phyloP scores from a whole-genome alignment of 2,113 vertebrate species.

The rat (Rattus norvegicus) region GRCr8 NC_086019.1:169996501-169997000 shows the following conservation, averaged over 20 bases:
- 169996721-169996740: slow-evolving; percentile 46
- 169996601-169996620: neutral
- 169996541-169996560: neutral
- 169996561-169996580: neutral
- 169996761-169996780: slow-evolving; percentile 37
- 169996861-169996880: neutral
- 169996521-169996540: neutral
- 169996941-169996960: neutral
- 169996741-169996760: slow-evolving; percentile 25
- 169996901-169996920: slow-evolving; percentile 29
- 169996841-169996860: neutral
- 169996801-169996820: slow-evolving; percentile 25
- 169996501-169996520: neutral
- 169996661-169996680: slow-evolving; percentile 27
- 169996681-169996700: neutral
- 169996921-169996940: neutral
- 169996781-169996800: slow-evolving; percentile 45
- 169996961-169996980: neutral
- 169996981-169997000: neutral
- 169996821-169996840: slow-evolving; percentile 47
- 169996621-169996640: neutral
- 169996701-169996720: neutral
- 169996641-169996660: neutral
- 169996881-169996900: neutral
- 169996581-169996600: neutral